Evolutionary conservation across 2,113 vertebrate species (phyloP).

Genomic region (Dissostichus mawsoni): DNA sequence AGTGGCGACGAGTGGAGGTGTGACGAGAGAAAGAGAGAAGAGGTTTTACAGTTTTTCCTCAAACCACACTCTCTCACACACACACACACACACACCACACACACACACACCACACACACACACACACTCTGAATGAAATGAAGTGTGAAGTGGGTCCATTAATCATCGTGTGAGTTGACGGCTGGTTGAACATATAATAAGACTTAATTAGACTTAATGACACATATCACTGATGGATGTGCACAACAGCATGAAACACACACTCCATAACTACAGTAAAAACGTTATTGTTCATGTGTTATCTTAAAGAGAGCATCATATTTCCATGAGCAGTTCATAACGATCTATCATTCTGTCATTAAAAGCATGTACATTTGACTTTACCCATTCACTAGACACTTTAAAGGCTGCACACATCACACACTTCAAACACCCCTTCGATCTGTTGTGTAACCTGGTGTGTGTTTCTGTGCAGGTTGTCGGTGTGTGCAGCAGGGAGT

Average conservation of each 20-base stretch:
- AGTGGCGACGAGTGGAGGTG: slow-evolving; percentile 58
- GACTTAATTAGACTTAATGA: slow-evolving; percentile 49
- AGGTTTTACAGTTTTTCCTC: slow-evolving; percentile 24
- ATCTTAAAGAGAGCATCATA: no score
- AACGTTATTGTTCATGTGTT: not conserved
- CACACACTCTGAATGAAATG: slow-evolving; percentile 1
- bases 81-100: no score
- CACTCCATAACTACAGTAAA: not conserved
- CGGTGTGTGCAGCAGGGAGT: slow-evolving; percentile 95
- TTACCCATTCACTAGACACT: no score
- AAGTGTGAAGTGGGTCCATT: slow-evolving; percentile 19
- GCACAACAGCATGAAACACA: slow-evolving; percentile 6
- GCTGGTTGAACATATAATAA: slow-evolving; percentile 14
- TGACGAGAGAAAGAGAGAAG: slow-evolving; percentile 22
- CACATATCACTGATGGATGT: not conserved
- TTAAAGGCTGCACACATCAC: no score
- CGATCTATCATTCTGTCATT: no score
- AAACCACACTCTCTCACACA: slow-evolving; percentile 5
- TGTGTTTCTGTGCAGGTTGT: slow-evolving; percentile 85
- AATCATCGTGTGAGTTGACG: slow-evolving; percentile 42
- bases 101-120: no score
- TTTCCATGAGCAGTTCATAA: no score
- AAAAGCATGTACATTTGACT: no score
- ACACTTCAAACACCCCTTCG: not conserved
- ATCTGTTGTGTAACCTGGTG: slow-evolving; percentile 9